A percentile compares a stretch with the other conserved stretches of the same genome.
Evolutionary conservation across 2,888 invertebrate species (phyloP).

Genomic region (Cataglyphis albicans): DNA sequence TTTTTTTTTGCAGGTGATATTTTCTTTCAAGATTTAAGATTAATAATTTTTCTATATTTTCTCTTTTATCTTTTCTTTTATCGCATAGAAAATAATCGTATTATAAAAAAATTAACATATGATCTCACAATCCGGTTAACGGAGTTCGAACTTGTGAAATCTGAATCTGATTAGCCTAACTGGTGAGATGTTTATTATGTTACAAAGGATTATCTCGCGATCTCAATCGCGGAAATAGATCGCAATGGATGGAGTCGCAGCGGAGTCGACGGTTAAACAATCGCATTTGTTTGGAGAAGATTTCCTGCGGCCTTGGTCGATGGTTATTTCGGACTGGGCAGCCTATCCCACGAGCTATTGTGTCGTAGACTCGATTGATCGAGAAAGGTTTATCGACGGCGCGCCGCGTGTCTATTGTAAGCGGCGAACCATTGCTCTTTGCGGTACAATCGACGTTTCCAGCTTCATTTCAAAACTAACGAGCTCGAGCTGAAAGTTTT

Average conservation of each 20-base stretch:
- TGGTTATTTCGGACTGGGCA: slow-evolving; percentile 72
- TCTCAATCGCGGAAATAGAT: slow-evolving; percentile 64
- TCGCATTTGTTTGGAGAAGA: slow-evolving; percentile 76
- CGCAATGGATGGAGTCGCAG: slow-evolving; percentile 60
- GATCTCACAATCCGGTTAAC: background rate
- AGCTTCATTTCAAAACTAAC: slow-evolving; percentile 13
- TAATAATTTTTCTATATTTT: background rate
- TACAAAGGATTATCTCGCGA: slow-evolving; percentile 26
- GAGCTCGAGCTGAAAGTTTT: slow-evolving; percentile 6
- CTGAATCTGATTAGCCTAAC: background rate
- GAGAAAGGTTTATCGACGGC: slow-evolving; percentile 48
- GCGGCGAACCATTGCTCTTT: slow-evolving; percentile 28
- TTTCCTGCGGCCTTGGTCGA: slow-evolving; percentile 81
- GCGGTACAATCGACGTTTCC: slow-evolving; percentile 33
- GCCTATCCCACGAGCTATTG: slow-evolving; percentile 54
- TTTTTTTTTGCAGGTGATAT: background rate
- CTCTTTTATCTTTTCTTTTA: background rate
- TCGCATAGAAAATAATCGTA: background rate
- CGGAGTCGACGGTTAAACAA: slow-evolving; percentile 60
- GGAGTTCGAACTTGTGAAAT: background rate
- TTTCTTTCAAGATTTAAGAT: background rate
- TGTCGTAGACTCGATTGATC: slow-evolving; percentile 58
- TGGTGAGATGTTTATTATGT: background rate
- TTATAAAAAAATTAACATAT: background rate
- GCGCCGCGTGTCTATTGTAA: slow-evolving; percentile 21